These are phyloP conservation scores for Helogale parvula DNA, from an alignment of 2,113 vertebrate genomes.

Conservation along the genomic window DNA sequence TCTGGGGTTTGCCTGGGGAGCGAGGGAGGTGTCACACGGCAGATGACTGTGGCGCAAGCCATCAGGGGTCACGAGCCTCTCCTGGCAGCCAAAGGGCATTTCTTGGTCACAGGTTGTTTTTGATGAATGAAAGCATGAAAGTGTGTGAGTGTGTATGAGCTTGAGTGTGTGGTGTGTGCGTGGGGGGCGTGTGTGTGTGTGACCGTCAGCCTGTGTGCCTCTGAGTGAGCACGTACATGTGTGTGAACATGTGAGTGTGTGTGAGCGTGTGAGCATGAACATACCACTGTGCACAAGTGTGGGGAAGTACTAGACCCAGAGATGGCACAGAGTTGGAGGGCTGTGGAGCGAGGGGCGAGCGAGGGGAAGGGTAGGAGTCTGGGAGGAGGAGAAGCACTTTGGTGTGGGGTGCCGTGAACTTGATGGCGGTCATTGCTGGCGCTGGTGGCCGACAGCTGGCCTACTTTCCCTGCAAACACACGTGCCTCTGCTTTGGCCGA, in stretches of 20 bases:
- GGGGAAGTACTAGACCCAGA: fast-evolving
- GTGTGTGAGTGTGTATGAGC: background rate
- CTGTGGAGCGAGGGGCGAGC: background rate
- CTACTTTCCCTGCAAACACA: background rate
- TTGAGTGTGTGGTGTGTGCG: background rate
- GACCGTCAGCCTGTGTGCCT: background rate
- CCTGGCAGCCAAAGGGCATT: background rate
- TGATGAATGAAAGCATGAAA: background rate
- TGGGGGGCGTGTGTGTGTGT: too few species aligned
- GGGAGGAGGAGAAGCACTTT: background rate
- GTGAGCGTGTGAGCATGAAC: background rate
- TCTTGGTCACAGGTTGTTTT: background rate
- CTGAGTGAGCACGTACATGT: background rate
- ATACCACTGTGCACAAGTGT: background rate
- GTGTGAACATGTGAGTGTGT: background rate
- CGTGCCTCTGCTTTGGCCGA: background rate
- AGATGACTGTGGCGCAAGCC: background rate
- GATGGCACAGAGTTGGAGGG: background rate
- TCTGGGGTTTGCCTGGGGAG: background rate
- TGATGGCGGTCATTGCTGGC: background rate
- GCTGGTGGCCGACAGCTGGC: background rate
- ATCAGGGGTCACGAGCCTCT: background rate
- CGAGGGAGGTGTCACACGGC: too few species aligned
- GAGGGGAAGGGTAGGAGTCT: background rate
- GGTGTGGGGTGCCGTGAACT: background rate